Evolutionary conservation across 2,888 invertebrate species (phyloP), one percentile per base, ranked within the genome.

Genomic region (Epistrophella euchroma): DNA sequence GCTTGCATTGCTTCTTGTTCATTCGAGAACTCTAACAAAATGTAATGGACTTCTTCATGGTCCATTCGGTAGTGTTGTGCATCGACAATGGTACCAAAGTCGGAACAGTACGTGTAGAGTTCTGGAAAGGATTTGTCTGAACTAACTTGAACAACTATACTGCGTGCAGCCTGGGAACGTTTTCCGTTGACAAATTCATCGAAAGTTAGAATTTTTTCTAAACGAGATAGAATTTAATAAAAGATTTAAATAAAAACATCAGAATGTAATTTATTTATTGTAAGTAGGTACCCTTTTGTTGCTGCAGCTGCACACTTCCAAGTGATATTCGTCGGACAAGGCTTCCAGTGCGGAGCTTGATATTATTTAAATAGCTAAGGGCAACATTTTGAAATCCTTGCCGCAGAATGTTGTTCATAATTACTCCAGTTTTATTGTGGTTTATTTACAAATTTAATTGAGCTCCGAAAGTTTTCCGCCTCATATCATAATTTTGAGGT

Each of bases 101-200:
- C 93, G 32, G 93, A 94, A 91, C 97, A 97, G 90, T 96, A 96
- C 4, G 94, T 92, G 90, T 95, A 93, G 71, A 97, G 92, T 91
- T 96, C 96, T 60, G 91, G 91, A 89, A 94, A 95, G 0, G 96
- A 96, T 62, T 95, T 94, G 72, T 95, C 94, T 0, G 96, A 96
- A 89, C 95, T 95, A 1, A 97, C 95, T 93, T 97, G 96, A 6
- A 97, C 95, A 40, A 97, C 92, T 74, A 97, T 93, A 92, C 96
- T 96, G 81, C 94, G 93, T 68, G 92, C 92, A 0, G 97, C 96
- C 91, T 97, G 94, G 3, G 92, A 90, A 90, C 95, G 94, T 88
- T 96, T 94, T 28, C 92, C 91, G 47, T 93, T 91, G 56, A 95
- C 92, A 88, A 95, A 91, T 79, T 95, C 94, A 81, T 95, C 94